Conservation (phyloP, 1,140 invertebrate genomes). For the Dendrolimus kikuchii region DNA sequence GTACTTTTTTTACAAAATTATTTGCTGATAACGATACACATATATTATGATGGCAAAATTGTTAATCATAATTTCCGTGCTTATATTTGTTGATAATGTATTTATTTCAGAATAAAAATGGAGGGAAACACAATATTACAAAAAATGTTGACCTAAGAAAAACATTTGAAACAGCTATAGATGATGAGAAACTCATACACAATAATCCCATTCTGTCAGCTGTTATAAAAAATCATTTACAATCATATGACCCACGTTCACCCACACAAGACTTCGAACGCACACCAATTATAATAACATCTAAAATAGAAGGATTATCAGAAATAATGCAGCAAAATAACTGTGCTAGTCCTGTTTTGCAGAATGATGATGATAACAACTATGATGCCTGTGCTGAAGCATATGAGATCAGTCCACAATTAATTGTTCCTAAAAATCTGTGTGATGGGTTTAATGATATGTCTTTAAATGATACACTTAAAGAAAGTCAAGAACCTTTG, state of each 20-base stretch:
- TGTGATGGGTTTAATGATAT: slow-evolving; percentile 51
- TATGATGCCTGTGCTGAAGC: slow-evolving; percentile 30
- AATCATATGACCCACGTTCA: slow-evolving; percentile 60
- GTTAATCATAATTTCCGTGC: not conserved
- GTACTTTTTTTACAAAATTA: too few species aligned
- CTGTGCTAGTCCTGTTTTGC: slow-evolving; percentile 43
- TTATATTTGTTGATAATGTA: slow-evolving; percentile 5
- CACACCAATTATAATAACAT: slow-evolving; percentile 51
- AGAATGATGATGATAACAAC: slow-evolving; percentile 28
- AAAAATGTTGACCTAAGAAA: slow-evolving; percentile 62
- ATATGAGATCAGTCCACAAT: slow-evolving; percentile 32
- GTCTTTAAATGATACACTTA: slow-evolving; percentile 45
- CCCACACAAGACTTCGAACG: slow-evolving; percentile 61
- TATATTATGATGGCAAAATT: not conserved
- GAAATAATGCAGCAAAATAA: slow-evolving; percentile 23
- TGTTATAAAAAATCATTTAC: slow-evolving; percentile 63
- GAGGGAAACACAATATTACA: slow-evolving; percentile 58
- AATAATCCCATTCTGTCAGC: slow-evolving; percentile 63
- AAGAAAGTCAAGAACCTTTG: slow-evolving; percentile 46
- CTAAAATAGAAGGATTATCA: slow-evolving; percentile 27
- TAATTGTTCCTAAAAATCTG: slow-evolving; percentile 53
- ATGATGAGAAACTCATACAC: slow-evolving; percentile 53
- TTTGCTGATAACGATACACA: not conserved
- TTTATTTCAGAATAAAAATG: slow-evolving; percentile 46
- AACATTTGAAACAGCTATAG: slow-evolving; percentile 50